Conservation (phyloP, 1,140 invertebrate genomes). For the Oncopodura yosiiana region DNA sequence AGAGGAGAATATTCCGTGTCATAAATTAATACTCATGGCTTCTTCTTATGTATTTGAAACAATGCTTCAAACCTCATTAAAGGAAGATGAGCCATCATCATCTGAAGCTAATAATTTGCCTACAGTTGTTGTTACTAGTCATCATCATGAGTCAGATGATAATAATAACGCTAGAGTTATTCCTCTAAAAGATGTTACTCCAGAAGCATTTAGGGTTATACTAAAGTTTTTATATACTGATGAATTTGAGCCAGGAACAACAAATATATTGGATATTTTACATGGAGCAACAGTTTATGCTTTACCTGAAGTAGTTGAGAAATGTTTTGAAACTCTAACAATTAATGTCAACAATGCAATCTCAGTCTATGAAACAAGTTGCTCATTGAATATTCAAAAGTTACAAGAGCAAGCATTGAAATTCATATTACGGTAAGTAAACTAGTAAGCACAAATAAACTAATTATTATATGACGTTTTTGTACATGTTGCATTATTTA, state of each 20-base stretch:
- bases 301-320: neutral
- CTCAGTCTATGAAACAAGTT: neutral
- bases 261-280: neutral
- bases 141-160: neutral
- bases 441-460: neutral
- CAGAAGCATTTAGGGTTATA: neutral
- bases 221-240: slow-evolving; percentile 8
- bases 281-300: neutral
- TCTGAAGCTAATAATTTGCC: neutral
- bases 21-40: slow-evolving; percentile 14
- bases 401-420: neutral
- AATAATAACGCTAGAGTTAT: neutral
- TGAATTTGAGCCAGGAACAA: neutral
- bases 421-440: slow-evolving; percentile 4
- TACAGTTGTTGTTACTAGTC: neutral
- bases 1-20: slow-evolving; percentile 3
- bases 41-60: slow-evolving; percentile 3
- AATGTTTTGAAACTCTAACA: neutral
- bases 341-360: neutral
- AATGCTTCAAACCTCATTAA: neutral
- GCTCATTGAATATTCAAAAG: neutral
- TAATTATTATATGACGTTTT: neutral
- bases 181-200: neutral
- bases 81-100: neutral
- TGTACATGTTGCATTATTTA: neutral